Base-by-base conservation (phyloP, 2,888 invertebrate species). In the Oscheius onirici region DNA sequence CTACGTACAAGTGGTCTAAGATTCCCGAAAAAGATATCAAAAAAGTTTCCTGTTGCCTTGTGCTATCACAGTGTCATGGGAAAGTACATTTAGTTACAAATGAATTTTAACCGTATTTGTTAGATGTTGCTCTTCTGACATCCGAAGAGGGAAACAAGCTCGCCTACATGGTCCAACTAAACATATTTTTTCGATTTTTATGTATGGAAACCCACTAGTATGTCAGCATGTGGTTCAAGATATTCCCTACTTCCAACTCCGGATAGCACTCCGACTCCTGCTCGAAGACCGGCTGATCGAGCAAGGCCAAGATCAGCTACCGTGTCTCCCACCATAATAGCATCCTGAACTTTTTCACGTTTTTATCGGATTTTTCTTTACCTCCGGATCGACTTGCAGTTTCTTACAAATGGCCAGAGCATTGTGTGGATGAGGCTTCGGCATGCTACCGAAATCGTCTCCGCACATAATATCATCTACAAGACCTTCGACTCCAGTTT, bases 271-370 rank as follows among this genome's bases (percentile, higher is more conserved):
- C 89, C 89, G 13, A 89, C 86, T 26, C 87, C 88, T 73, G 87
- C 88, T 24, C 89, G 88, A 15, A 89, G 83, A 22, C 87, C 85
- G 13, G 89, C 89, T 3, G 88, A 86, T 49, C 86, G 83, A 11
- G 88, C 89, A 88, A 89, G 89, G 40, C 87, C 87, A 72, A 89
- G 87, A 78, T 89, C 89, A 1, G 89, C 89, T 49, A 87, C 83
- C 6, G 89, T 89, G 79, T 89, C 89, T 2, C 89, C 89, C 5
- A 89, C 89, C 88, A 89, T 89, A 10, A 88, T 86, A 1, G 89
- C 81, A 46, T 87, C 81, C 81, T 85, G 57, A 54, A 81, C 15
- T 1, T 41, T 2, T 34, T 41, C n/a, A 51, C 28, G 15, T 34
- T 8, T 20, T 24, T 11, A 20, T 17, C 11, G 20, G 20, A 1